Evolutionary conservation across 1,140 invertebrate genomes (phyloP), one percentile per base, ranked within the genome.

Genomic region (Trinorchestia longiramus): DNA sequence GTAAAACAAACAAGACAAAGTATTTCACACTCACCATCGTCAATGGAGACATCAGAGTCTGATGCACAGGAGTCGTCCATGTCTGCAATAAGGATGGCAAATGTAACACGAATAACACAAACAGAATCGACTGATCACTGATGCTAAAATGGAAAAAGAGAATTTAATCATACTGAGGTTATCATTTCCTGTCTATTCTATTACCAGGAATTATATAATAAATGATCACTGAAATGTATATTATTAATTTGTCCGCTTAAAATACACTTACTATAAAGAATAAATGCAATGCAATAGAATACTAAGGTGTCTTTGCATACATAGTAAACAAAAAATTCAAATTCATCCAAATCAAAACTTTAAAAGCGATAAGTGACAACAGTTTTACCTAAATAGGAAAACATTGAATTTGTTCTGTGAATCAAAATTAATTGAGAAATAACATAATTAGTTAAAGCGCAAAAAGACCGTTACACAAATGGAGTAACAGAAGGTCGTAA

Each of bases 1-100:
- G 43, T 95, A 92, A 45, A 96, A 97, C 97, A 42, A 97, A 98
- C 96, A 98, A 97, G 97, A 98, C 98, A 96, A 98, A 98, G 96
- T 98, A 98, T 0, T 6, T 40, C 19, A 47, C 44, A 43, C 92
- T 94, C 44, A 94, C 92, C 92, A 47, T 94, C 92, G 47, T 94
- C 92, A 36, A 94, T 94, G 44, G 98, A 98, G 42, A 96, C 96
- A 62, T 96, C 97, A 0, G 96, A 96, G 77, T 97, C 97, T 96
- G 96, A 97, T 95, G 97, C 97, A 45, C 97, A 97, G n/a, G 97
- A 97, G n/a, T 97, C 97, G 95, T 97, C 97, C 95, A 96, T 96
- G 95, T 97, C 92, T 94, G 92, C 8, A 94, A 45, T 11, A 45
- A 8, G 47, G 3, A 42, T 11, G 88, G 3, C 43, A 42, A 42